Base-by-base conservation (phyloP, 2,888 invertebrate species). In the Steinernema carpocapsae region DNA sequence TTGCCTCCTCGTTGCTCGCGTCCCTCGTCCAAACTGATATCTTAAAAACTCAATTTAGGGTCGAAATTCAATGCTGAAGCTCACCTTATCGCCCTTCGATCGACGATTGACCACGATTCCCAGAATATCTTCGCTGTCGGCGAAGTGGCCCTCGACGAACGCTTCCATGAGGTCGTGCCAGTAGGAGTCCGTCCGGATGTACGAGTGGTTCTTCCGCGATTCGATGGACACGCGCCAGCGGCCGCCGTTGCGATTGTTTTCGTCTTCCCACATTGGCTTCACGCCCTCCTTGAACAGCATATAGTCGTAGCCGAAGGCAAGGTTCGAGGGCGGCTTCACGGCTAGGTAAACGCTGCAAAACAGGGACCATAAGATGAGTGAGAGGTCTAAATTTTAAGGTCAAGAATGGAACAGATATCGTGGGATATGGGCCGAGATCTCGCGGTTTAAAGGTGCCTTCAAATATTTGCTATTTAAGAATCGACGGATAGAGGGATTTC, bases 201-300 rank as follows among this genome's bases (percentile, higher is more conserved):
- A 19, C 10, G 4, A 17, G n/a, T 48, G n/a, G 4, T 48, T 48
- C n/a, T 19, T 6, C 48, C 19, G 48, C 4, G 19, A 17, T 4
- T 48, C 48, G 48, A 48, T 17, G n/a, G 48, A 48, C 48, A 48
- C 48, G 6, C 48, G 6, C 48, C 48, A 48, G 48, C 48, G 48
- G 19, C 48, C 48, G 4, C 48, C 48, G n/a, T 48, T 48, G 4
- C 48, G 6, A 17, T 48, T 48, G n/a, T 48, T 48, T 6, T 48
- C 48, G n/a, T 48, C 48, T 17, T 48, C 48, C 48, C 48, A 48
- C 48, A 48, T 48, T 19, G 48, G 48, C n/a, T 48, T 48, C 10
- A 48, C 48, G 17, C 48, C 48, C n/a, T 48, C 48, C n/a, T 48
- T 48, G 48, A 48, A 48, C 6, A 48, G 48, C 48, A 48, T 48